phyloP scores from a whole-genome alignment of 1,140 invertebrate species.

The Latrodectus geometricus region DNA sequence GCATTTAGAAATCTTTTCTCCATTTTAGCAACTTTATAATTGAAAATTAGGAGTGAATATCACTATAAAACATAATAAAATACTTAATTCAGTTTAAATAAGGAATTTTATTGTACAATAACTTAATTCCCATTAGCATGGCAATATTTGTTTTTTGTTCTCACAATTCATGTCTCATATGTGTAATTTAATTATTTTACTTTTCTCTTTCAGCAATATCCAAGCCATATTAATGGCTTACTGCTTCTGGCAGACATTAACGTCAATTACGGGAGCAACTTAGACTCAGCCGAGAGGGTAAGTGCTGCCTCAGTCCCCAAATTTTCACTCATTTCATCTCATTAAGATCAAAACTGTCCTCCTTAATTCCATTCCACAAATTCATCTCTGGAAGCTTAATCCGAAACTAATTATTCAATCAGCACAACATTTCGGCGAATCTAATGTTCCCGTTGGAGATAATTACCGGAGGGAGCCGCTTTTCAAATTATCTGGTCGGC shows the following conservation, averaged over 20 bases:
- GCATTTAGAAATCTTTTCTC: too few species aligned
- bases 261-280: slow-evolving; percentile 93
- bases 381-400: not conserved
- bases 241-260: slow-evolving; percentile 96
- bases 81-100: too few species aligned
- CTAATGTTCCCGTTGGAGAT: not conserved
- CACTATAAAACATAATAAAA: too few species aligned
- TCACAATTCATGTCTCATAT: not conserved
- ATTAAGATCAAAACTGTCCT: not conserved
- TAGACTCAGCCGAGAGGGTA: slow-evolving; percentile 90
- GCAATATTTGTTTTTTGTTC: too few species aligned
- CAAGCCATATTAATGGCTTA: slow-evolving; percentile 92
- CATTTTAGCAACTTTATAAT: too few species aligned
- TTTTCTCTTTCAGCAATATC: slow-evolving; percentile 74
- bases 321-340: not conserved
- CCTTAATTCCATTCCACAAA: not conserved
- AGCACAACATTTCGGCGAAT: not conserved
- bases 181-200: not conserved
- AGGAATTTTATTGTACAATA: too few species aligned
- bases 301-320: slow-evolving; percentile 63
- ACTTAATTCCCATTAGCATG: too few species aligned
- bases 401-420: not conserved
- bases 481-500: too few species aligned
- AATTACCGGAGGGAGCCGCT: too few species aligned
- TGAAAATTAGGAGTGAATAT: too few species aligned